A percentile compares a stretch with the other conserved stretches of the same genome.
Evolutionary conservation across 1,140 invertebrate species (phyloP).

Genomic region (Aplysia californica): DNA sequence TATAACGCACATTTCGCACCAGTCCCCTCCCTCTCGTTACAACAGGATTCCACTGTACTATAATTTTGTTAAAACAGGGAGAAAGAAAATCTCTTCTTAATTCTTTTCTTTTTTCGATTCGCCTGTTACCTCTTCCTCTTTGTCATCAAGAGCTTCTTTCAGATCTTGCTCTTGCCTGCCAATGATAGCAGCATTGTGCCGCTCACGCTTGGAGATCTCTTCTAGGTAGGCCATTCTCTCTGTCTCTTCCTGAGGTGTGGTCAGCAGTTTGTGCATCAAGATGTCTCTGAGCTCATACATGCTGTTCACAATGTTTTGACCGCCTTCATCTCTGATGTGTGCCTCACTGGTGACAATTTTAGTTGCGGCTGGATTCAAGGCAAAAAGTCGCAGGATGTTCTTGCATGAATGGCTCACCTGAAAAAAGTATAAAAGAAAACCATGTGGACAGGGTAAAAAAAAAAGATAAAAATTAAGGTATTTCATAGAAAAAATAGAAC

Average conservation of each 20-base stretch:
- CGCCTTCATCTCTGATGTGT: slow-evolving; percentile 6
- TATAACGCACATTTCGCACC: too few relatives aligned
- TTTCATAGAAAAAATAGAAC: too few relatives aligned
- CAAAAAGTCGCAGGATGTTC: slow-evolving; percentile 61
- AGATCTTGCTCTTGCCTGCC: slow-evolving; percentile 62
- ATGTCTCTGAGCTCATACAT: slow-evolving; percentile 61
- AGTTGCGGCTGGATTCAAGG: slow-evolving; percentile 53
- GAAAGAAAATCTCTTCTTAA: too few relatives aligned
- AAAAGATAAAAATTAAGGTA: too few relatives aligned
- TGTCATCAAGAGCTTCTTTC: slow-evolving; percentile 59
- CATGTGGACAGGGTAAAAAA: background rate
- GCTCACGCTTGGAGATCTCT: slow-evolving; percentile 57
- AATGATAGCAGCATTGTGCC: slow-evolving; percentile 61
- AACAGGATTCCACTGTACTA: too few relatives aligned
- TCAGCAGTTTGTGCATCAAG: slow-evolving; percentile 59
- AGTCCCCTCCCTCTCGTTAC: too few relatives aligned
- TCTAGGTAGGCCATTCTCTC: slow-evolving; percentile 61
- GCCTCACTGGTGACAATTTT: slow-evolving; percentile 42
- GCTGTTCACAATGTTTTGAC: slow-evolving; percentile 37
- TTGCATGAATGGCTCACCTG: slow-evolving; percentile 61
- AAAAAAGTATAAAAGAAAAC: slow-evolving; percentile 26
- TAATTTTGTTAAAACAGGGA: too few relatives aligned
- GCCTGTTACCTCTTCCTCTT: slow-evolving; percentile 65
- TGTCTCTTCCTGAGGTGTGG: slow-evolving; percentile 64
- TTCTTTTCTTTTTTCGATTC: too few relatives aligned